phyloP scores from a whole-genome alignment of 2,888 invertebrate species.

The Pasiphila rectangulata region DNA sequence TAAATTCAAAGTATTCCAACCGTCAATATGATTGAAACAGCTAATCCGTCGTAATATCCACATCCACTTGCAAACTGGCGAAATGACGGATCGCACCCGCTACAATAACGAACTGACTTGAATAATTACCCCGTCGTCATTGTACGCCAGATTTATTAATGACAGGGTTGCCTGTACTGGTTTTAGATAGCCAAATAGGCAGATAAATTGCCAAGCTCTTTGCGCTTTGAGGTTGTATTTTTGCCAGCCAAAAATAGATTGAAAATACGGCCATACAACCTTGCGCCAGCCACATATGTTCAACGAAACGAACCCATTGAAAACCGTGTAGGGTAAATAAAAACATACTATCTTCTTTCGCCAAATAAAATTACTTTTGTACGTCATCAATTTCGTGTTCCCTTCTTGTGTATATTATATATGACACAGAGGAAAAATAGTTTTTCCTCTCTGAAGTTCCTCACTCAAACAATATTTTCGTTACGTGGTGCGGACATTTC shows the following conservation, averaged over 20 bases:
- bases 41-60: constrained; percentile 8
- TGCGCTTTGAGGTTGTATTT: not conserved
- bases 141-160: constrained; percentile 28
- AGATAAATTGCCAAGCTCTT: not conserved
- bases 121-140: constrained; percentile 27
- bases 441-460: constrained; percentile 1
- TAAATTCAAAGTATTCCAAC: not conserved
- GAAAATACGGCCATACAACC: constrained; percentile 1
- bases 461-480: not conserved
- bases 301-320: constrained; percentile 15
- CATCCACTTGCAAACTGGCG: constrained; percentile 6
- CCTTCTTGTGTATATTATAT: no score
- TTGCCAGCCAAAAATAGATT: not conserved
- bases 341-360: constrained; percentile 31
- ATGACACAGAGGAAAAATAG: constrained; percentile 1
- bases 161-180: constrained; percentile 8
- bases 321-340: constrained; percentile 22
- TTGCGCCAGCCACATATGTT: constrained; percentile 22
- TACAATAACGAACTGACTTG: constrained; percentile 24
- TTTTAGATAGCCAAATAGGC: constrained; percentile 9
- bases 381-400: constrained; percentile 43
- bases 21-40: constrained; percentile 5
- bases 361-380: constrained; percentile 41
- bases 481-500: not conserved
- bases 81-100: constrained; percentile 26